Evolutionary conservation across 2,113 vertebrate species (phyloP).

Genomic region (Neolamprologus fasciatus): DNA sequence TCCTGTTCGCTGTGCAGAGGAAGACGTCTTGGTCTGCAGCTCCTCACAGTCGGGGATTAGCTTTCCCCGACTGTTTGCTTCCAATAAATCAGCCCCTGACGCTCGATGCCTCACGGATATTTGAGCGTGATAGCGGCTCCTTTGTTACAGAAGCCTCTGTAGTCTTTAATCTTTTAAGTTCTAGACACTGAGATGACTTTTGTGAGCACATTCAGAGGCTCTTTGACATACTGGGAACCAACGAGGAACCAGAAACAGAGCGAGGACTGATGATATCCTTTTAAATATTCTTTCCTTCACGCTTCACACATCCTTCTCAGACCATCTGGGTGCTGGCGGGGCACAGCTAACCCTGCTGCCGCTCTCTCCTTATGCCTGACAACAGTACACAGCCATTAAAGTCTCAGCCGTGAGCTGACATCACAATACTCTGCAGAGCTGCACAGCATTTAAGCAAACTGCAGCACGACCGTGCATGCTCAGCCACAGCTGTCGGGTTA

Average conservation of each 20-base stretch:
- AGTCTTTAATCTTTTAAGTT: neutral
- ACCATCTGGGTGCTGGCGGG: constrained; percentile 33
- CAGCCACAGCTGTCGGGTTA: neutral
- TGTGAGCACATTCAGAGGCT: neutral
- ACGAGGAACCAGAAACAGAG: neutral
- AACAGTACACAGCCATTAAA: neutral
- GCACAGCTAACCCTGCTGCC: constrained; percentile 8
- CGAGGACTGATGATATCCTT: neutral
- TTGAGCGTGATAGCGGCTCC: neutral
- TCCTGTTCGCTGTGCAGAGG: neutral
- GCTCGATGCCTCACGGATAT: neutral
- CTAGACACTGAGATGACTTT: neutral
- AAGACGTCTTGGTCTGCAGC: neutral
- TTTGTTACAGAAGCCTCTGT: neutral
- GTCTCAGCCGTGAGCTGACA: neutral
- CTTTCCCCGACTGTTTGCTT: neutral
- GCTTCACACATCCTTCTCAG: constrained; percentile 32
- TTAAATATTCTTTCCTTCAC: neutral
- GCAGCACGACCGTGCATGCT: neutral
- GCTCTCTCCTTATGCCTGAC: constrained; percentile 3
- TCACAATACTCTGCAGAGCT: neutral
- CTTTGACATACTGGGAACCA: neutral
- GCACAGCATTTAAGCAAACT: neutral
- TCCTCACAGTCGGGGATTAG: neutral
- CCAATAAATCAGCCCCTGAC: neutral